Percentiles rank a stretch among this genome's conserved stretches.
phyloP scores from a whole-genome alignment of 2,113 vertebrate genomes.

The Acrocephalus arundinaceus region DNA sequence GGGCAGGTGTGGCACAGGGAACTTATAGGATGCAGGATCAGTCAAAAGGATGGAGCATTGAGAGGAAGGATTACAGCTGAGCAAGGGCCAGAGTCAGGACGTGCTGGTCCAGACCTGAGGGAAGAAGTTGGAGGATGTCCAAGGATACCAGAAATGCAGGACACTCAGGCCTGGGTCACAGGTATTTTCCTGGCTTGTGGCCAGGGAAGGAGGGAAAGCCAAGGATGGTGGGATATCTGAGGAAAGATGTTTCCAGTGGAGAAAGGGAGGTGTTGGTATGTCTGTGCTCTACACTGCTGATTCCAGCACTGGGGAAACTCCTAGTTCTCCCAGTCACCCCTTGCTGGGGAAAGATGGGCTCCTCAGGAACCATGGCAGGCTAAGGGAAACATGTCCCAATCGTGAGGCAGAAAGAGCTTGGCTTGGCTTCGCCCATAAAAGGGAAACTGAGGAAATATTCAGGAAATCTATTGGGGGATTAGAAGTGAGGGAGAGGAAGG shows the following conservation, averaged over 20 bases:
- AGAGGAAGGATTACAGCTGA: neutral
- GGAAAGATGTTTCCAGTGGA: neutral
- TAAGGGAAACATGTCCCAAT: neutral
- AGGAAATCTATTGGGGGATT: neutral
- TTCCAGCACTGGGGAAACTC: neutral
- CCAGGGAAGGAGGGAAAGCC: neutral
- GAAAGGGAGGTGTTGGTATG: neutral
- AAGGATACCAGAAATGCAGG: neutral
- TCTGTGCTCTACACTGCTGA: neutral
- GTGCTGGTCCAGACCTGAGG: neutral
- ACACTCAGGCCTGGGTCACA: neutral
- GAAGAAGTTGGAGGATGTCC: neutral
- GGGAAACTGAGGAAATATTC: neutral
- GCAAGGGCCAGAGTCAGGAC: neutral
- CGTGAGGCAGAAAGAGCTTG: neutral
- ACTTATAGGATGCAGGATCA: neutral
- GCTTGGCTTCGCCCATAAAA: neutral
- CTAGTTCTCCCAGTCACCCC: neutral
- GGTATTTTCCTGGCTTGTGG: neutral
- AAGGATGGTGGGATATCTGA: neutral
- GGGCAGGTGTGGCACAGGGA: neutral
- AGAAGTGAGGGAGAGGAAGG: neutral
- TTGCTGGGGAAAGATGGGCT: neutral
- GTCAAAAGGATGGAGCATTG: neutral
- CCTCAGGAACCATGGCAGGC: neutral